Percentiles rank a stretch among this genome's conserved stretches.
phyloP scores from a whole-genome alignment of 2,797 vertebrate genomes.

The Scolopax rusticola region DNA sequence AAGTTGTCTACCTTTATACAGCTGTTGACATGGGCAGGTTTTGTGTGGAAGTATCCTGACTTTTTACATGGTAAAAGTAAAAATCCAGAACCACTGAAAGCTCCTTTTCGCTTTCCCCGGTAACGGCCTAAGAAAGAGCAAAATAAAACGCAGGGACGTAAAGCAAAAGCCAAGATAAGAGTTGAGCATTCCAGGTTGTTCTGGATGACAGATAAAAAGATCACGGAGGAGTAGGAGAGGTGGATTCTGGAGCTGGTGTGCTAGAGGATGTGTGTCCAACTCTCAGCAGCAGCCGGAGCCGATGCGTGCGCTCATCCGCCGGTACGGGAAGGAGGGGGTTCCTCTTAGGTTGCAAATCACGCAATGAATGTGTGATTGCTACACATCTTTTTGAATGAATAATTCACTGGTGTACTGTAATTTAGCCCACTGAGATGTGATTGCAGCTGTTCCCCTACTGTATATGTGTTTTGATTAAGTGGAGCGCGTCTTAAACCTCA shows the following conservation, averaged over 20 bases:
- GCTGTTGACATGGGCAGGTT: background rate
- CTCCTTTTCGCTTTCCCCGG: background rate
- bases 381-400: conserved; percentile 64
- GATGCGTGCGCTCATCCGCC: background rate
- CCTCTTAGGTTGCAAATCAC: conserved; percentile 49
- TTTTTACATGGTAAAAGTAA: background rate
- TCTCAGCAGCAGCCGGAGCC: background rate
- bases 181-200: background rate
- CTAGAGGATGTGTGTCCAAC: background rate
- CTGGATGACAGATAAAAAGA: background rate
- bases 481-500: conserved; percentile 17
- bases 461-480: conserved; percentile 64
- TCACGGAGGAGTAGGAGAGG: background rate
- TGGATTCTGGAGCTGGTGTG: background rate
- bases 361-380: conserved; percentile 44
- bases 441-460: conserved; percentile 62
- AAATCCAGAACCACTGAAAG: background rate
- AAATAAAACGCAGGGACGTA: background rate
- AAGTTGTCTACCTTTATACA: background rate
- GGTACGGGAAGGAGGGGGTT: background rate
- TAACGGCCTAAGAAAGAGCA: background rate
- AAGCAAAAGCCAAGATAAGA: background rate
- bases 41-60: background rate
- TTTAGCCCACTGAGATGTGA: conserved; percentile 67
- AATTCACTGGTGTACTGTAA: conserved; percentile 62